Conservation (phyloP, 2,113 vertebrate species). For the Benthochromis sp. region DNA sequence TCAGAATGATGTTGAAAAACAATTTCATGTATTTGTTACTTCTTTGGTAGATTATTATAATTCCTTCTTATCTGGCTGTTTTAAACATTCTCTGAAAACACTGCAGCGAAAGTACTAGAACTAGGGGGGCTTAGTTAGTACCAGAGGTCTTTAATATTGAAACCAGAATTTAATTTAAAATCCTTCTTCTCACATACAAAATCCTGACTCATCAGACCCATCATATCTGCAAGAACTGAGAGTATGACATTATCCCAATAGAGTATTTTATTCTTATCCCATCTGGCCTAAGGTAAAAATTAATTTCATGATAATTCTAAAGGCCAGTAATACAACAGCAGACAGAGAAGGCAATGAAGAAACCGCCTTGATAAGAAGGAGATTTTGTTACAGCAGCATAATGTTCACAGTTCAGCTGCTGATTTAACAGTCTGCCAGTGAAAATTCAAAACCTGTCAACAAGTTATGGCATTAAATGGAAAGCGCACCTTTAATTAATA, state of each 20-base stretch:
- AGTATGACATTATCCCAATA: not conserved
- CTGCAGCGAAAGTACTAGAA: accelerated
- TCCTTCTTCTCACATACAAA: not conserved
- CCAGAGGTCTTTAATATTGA: not conserved
- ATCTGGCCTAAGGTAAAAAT: not conserved
- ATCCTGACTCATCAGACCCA: not conserved
- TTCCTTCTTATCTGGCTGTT: not conserved
- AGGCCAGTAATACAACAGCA: not conserved
- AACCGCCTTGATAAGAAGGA: not conserved
- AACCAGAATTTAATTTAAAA: not conserved
- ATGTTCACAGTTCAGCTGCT: not conserved
- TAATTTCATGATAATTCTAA: not conserved
- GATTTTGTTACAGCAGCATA: not conserved
- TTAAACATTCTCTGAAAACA: not conserved
- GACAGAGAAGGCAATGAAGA: not conserved
- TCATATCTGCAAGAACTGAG: not conserved
- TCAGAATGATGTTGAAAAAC: not conserved
- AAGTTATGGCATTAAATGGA: not conserved
- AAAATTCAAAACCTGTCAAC: not conserved
- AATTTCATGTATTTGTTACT: not conserved
- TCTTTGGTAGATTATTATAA: not conserved
- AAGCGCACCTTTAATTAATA: not conserved
- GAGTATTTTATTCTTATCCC: not conserved
- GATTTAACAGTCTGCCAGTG: not conserved
- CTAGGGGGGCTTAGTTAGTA: not conserved